Evolutionary conservation across 2,113 vertebrate species (phyloP), one percentile per base, ranked within the genome.

Genomic region (Cephalopholis sonnerati): DNA sequence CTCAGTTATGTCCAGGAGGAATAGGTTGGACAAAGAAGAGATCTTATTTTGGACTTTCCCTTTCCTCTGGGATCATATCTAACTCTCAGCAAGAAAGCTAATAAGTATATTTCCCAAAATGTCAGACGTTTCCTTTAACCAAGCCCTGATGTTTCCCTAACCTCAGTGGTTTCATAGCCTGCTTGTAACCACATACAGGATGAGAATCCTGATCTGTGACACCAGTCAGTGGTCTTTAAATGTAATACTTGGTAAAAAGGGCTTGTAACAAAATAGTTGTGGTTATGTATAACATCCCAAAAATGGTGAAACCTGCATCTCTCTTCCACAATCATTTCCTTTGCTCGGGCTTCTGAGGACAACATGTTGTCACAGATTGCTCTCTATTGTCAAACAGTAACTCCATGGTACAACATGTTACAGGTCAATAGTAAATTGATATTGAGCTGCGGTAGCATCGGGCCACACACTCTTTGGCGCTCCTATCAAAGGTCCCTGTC

Each of bases 401-500:
- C 46, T 29, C 32, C 18, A 36, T 18, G 50, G 29, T 32, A 11
- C 25, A 3, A 8, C 29, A 4, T 57, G 36, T 16, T 32, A 54
- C 50, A 82, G 64, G 77, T 62, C 39, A 46, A 13, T 3, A 7
- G 63, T 67, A 32, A 36, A 58, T 70, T 68, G 69, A 73, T 79
- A 79, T 67, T 76, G 72, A 75, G 57, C 78, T 70, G 36, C 59
- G 57, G 25, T 62, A 51, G 58, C 74, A 82, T 66, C 57, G 13
- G 51, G 58, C 66, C 25, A 61, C 68, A 77, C 53, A 72, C 48
- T 79, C 36, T n/a, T 62, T 87, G 69, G 51, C 83, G 39, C 61
- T 79, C 51, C 72, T n/a, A 77, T 84, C 69, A 82, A 86, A 74
- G 79, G 66, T 82, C 70, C 62, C 72, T 82, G 76, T 79, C 84